Conservation (phyloP, 2,113 vertebrate species). For the Taxidea taxus region DNA sequence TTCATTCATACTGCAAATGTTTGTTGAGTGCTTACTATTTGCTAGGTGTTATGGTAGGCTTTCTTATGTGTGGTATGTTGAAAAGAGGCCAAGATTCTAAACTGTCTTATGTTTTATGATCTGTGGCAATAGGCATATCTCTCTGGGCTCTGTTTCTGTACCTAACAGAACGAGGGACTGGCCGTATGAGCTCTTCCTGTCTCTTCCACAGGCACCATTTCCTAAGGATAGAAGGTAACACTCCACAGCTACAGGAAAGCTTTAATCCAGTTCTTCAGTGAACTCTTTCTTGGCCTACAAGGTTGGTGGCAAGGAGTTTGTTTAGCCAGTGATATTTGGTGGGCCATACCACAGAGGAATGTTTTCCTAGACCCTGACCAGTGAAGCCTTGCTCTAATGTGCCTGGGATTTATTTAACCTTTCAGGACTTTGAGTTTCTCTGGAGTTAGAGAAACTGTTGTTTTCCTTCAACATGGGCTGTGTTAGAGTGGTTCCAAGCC, state of each 20-base stretch:
- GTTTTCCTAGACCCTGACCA: neutral
- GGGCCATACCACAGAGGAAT: neutral
- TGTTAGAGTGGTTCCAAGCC: neutral
- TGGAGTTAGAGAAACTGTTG: neutral
- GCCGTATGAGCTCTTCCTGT: neutral
- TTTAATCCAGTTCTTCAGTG: neutral
- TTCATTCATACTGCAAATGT: neutral
- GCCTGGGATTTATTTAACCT: conserved; percentile 18
- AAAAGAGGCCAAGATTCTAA: neutral
- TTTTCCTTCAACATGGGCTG: neutral
- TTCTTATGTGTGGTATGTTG: neutral
- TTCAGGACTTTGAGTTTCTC: neutral
- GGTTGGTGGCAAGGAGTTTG: neutral
- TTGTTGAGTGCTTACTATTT: neutral
- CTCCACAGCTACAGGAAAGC: neutral
- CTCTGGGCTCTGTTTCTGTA: neutral
- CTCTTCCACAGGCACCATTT: neutral
- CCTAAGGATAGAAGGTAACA: neutral
- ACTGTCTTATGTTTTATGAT: neutral
- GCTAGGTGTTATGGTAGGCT: neutral
- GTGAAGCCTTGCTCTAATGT: neutral
- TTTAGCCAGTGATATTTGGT: neutral
- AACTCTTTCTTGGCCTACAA: neutral
- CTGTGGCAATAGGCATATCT: accelerated
- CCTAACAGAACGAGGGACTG: neutral